Base-by-base conservation (phyloP, 1,140 invertebrate genomes). In the Chironomus tepperi region DNA sequence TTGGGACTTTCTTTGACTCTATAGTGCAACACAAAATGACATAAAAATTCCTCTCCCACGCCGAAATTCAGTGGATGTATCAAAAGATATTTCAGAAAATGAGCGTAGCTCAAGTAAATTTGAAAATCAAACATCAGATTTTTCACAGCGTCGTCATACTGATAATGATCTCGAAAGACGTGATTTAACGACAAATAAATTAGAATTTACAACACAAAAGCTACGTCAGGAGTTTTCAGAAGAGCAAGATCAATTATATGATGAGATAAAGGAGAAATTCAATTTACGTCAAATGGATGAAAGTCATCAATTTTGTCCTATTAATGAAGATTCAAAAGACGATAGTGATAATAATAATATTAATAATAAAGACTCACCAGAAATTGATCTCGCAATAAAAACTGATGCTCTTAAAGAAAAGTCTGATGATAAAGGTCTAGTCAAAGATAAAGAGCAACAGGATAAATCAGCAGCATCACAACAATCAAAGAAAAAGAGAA, bases 401-500 rank as follows among this genome's bases (percentile, higher is more conserved):
- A 15, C 0, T 57, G 12, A 57, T 57, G 47, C 47, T 5, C n/a
- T n/a, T n/a, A 57, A 70, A 70, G 16, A 70, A 70, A 70, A 70
- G 65, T 7, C 65, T 70, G 65, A 70, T 70, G 65, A 70, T 19
- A 70, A 70, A 10, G 18, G 10, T 70, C 65, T 70, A 70, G 65
- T 70, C 65, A 70, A 70, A 7, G 65, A 70, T 21, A n/a, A n/a
- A n/a, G 19, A 70, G 24, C 1, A 34, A 10, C 19, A 70, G 18
- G 47, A 57, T 21, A 70, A 70, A 21, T 70, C 65, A 19, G 16
- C 19, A 19, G 18, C 65, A 70, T 70, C 65, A 70, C 65, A 12
- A 12, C 47, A 80, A 47, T 83, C 88, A 64, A 92, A 92, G 77
- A 89, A 91, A 77, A 92, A 90, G 79, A 87, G 91, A 9, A 89